Percentiles rank a stretch among this genome's conserved stretches.
Conservation (phyloP, 2,797 vertebrate species). For the Allobates femoralis region DNA sequence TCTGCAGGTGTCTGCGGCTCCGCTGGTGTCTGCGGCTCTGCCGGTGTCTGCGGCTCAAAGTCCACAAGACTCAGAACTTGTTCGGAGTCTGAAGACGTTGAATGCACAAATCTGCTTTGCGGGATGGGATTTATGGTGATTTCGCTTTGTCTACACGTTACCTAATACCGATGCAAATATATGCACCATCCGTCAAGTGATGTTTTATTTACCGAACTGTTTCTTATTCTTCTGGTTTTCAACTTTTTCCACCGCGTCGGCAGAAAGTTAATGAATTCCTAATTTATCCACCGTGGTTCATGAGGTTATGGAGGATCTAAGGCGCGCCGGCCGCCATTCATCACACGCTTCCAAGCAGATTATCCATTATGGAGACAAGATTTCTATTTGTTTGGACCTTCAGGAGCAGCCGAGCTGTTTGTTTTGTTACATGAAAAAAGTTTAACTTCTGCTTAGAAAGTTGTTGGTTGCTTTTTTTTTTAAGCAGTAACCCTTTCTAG, state of each 20-base stretch:
- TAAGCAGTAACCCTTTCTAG: not conserved
- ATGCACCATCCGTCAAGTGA: conserved; percentile 5
- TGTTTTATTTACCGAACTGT: conserved; percentile 26
- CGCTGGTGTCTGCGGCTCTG: not conserved
- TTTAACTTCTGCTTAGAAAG: not conserved
- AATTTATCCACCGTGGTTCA: conserved; percentile 19
- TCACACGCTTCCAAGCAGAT: conserved; percentile 17
- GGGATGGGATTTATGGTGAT: not conserved
- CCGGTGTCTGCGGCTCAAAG: not conserved
- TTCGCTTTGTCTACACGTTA: not conserved
- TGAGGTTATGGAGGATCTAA: not conserved
- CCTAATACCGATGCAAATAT: conserved; percentile 32
- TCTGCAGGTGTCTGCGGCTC: not conserved
- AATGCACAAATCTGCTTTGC: not conserved
- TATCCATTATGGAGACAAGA: conserved; percentile 1
- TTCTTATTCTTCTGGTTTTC: not conserved
- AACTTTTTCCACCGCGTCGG: conserved; percentile 1
- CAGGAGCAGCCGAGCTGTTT: not conserved
- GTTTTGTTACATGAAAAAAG: conserved; percentile 6
- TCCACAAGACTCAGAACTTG: not conserved
- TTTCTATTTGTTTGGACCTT: conserved; percentile 9
- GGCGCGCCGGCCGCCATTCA: not conserved
- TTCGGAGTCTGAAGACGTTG: not conserved
- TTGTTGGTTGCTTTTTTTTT: not conserved
- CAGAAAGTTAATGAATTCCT: conserved; percentile 49